Base-by-base conservation (phyloP, 2,888 invertebrate genomes). In the Teleiodes luculella region DNA sequence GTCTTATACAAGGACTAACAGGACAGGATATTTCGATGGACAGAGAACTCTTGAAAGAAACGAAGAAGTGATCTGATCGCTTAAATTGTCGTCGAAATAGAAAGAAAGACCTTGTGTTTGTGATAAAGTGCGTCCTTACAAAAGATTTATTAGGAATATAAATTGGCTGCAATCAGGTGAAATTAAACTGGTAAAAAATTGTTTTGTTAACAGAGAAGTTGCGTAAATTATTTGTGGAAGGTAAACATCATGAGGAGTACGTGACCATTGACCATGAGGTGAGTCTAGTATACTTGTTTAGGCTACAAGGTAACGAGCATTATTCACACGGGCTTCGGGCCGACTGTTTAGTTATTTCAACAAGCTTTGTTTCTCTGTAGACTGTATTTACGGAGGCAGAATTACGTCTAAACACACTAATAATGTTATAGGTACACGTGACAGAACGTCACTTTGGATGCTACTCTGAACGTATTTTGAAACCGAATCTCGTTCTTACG, bases 151-250 rank as follows among this genome's bases (percentile, higher is more conserved):
- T 53, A 56, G 57, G 62, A 58, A 61, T 61, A 63, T 64, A 62
- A 63, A 67, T 63, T 51, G 43, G 33, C 33, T 57, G 52, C 61
- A 63, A 65, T 62, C 57, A 65, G 60, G 49, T 55, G 58, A 63
- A 67, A 65, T 65, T 58, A 55, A 57, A 56, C 58, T 56, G 54
- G 60, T 67, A 65, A 68, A 58, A 64, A 65, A 67, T 68, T 62
- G 48, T 57, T 62, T 65, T 69, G 64, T 68, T 69, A 66, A 65
- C 64, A 57, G 55, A 13, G 55, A 57, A 58, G 54, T 57, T 55
- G 35, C 31, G 28, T 41, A 33, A 55, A 55, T 56, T 57, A 55
- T 46, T 51, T 43, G 35, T 36, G 41, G 41, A 47, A 51, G 43
- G 52, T 36, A 54, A 52, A 53, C 36, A 47, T 28, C 37, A 20